phyloP scores from a whole-genome alignment of 2,113 vertebrate genomes.

The Alethe diademata region DNA sequence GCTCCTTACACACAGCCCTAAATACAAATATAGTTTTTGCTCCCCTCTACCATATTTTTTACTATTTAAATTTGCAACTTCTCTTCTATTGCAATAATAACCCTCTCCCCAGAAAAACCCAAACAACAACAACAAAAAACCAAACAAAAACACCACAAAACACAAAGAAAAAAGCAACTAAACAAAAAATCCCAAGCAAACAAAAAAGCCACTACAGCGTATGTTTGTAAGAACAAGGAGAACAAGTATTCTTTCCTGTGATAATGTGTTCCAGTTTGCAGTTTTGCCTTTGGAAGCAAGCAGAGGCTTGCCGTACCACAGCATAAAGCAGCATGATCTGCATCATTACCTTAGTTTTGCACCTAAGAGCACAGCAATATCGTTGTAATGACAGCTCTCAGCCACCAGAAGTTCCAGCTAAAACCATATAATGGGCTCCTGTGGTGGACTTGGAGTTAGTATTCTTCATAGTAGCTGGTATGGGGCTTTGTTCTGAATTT shows the following conservation, averaged over 20 bases:
- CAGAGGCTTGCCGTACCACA: rapidly evolving
- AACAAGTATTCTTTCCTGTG: background rate
- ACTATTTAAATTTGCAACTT: background rate
- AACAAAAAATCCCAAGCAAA: background rate
- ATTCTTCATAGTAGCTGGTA: background rate
- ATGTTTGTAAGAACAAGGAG: background rate
- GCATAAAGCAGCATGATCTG: background rate
- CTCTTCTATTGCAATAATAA: background rate
- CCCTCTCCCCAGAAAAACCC: background rate
- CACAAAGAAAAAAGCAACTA: background rate
- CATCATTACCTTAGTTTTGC: background rate
- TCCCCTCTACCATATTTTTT: background rate
- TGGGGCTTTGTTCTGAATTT: background rate
- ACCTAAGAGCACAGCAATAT: background rate
- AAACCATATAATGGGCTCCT: background rate
- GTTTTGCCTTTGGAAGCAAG: background rate
- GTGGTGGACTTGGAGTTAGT: background rate
- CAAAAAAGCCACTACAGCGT: background rate
- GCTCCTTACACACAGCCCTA: background rate
- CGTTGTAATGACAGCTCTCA: background rate
- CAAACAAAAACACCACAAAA: background rate
- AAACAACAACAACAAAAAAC: background rate
- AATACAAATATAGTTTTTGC: background rate
- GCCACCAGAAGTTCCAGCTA: background rate
- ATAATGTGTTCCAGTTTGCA: background rate